Evolutionary conservation across 2,888 invertebrate species (phyloP).

Genomic region (Ecliptopera silaceata): DNA sequence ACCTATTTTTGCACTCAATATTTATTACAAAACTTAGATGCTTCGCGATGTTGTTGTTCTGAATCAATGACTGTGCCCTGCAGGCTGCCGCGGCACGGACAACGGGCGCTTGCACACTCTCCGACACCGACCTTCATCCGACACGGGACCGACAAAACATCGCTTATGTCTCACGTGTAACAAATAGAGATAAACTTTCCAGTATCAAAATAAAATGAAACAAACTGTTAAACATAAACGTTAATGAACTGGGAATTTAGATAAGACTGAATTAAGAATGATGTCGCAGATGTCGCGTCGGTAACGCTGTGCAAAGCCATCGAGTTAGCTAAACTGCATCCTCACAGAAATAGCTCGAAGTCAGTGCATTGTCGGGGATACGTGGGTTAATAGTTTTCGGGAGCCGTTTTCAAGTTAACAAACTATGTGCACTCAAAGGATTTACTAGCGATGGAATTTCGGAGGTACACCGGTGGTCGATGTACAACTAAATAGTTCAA

Average conservation of each 20-base stretch:
- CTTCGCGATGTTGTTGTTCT: background rate
- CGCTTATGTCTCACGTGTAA: too few species aligned
- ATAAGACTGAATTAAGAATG: too few species aligned
- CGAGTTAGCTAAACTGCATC: conserved; percentile 17
- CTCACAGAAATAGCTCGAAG: conserved; percentile 19
- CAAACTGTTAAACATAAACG: too few species aligned
- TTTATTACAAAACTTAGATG: too few species aligned
- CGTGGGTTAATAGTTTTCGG: conserved; percentile 16
- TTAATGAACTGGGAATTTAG: too few species aligned
- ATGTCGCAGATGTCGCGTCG: too few species aligned
- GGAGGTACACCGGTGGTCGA: background rate
- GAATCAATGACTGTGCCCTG: conserved; percentile 3
- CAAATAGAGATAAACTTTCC: too few species aligned
- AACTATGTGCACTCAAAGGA: conserved; percentile 10
- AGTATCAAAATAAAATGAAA: too few species aligned
- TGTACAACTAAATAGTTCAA: background rate
- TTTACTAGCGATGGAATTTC: conserved; percentile 1
- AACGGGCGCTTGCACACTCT: background rate
- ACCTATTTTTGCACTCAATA: background rate
- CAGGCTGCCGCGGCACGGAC: conserved; percentile 46
- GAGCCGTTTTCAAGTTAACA: conserved; percentile 1
- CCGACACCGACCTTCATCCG: too few species aligned
- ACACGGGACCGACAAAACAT: too few species aligned
- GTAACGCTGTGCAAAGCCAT: background rate
- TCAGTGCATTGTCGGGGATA: conserved; percentile 13